phyloP scores from a whole-genome alignment of 2,888 invertebrate species.

The Tineola bisselliella region DNA sequence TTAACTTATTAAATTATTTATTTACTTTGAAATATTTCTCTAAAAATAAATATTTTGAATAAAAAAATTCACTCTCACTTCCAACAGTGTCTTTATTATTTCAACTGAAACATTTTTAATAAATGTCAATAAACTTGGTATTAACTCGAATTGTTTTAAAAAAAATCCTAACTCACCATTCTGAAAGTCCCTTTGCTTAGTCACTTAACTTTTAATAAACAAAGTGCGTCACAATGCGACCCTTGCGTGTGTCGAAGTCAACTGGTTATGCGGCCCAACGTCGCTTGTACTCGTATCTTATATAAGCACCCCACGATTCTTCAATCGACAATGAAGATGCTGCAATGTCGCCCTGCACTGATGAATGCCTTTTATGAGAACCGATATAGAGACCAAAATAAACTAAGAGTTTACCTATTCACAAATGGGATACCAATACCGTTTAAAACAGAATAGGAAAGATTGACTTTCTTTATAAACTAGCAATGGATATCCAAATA shows the following conservation, averaged over 20 bases:
- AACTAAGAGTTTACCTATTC: background rate
- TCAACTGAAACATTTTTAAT: too few relatives aligned
- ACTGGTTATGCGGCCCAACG: constrained; percentile 51
- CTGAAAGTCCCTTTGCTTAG: background rate
- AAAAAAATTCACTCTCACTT: too few relatives aligned
- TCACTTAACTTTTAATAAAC: background rate
- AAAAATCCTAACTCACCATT: background rate
- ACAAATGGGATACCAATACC: background rate
- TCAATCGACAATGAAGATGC: constrained; percentile 36
- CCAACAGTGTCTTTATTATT: too few relatives aligned
- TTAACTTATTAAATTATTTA: too few relatives aligned
- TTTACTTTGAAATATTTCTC: too few relatives aligned
- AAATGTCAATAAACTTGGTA: too few relatives aligned
- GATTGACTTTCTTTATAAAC: background rate
- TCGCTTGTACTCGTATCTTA: constrained; percentile 32
- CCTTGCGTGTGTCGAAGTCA: constrained; percentile 28
- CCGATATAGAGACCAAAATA: too few relatives aligned
- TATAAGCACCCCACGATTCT: constrained; percentile 47
- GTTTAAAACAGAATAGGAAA: background rate
- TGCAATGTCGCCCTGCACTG: constrained; percentile 33
- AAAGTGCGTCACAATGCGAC: constrained; percentile 18
- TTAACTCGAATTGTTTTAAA: too few relatives aligned
- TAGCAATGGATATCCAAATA: background rate
- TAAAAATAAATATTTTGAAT: too few relatives aligned
- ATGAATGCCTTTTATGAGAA: constrained; percentile 36